phyloP scores from a whole-genome alignment of 2,888 invertebrate species.

The Lasioglossum calceatum region DNA sequence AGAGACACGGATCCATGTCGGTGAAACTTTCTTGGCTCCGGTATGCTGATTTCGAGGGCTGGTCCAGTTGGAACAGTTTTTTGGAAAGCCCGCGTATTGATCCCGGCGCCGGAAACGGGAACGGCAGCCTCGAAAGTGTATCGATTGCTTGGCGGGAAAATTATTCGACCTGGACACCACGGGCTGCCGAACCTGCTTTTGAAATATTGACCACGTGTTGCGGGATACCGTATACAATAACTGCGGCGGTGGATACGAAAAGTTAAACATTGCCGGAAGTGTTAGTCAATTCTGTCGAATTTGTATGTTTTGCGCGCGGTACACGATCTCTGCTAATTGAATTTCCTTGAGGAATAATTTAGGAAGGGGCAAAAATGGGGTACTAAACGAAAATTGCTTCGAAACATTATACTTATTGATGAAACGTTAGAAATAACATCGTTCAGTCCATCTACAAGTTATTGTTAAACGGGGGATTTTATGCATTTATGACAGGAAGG shows the following conservation, averaged over 20 bases:
- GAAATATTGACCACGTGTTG: slow-evolving; percentile 1
- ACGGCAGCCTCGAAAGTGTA: background rate
- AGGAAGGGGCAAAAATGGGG: background rate
- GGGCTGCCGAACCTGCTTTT: background rate
- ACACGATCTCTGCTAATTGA: background rate
- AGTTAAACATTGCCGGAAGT: background rate
- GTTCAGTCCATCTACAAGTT: background rate
- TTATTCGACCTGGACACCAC: background rate
- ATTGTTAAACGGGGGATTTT: background rate
- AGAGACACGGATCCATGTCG: slow-evolving; percentile 24
- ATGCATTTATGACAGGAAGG: background rate
- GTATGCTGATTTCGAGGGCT: slow-evolving; percentile 20
- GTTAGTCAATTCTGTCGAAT: background rate
- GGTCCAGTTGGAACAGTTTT: slow-evolving; percentile 16
- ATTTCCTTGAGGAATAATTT: background rate
- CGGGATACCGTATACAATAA: background rate
- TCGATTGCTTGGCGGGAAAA: slow-evolving; percentile 1
- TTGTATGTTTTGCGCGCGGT: background rate
- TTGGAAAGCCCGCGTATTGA: slow-evolving; percentile 20
- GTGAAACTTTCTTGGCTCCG: slow-evolving; percentile 59
- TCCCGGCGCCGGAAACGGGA: background rate
- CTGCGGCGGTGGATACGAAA: background rate
- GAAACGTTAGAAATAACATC: background rate
- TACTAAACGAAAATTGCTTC: background rate
- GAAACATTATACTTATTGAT: background rate